Conservation (phyloP, 2,113 vertebrate species). For the Reinhardtius hippoglossoides region DNA sequence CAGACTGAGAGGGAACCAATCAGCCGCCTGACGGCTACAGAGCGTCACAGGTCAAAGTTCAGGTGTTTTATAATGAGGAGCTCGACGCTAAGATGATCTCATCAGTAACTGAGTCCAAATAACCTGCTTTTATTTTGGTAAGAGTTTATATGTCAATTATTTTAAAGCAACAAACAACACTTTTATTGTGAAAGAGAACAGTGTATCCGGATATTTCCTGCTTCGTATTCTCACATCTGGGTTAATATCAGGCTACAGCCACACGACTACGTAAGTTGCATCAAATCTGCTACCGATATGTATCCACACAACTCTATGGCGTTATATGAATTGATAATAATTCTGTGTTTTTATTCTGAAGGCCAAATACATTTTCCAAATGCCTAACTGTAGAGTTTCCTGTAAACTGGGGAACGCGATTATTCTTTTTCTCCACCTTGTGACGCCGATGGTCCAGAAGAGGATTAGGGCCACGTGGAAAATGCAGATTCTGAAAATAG, state of each 20-base stretch:
- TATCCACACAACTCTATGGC: too few species aligned
- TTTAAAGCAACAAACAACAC: not conserved
- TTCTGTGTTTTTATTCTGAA: not conserved
- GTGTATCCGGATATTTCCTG: not conserved
- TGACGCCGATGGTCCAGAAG: too few species aligned
- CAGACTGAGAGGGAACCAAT: constrained; percentile 13
- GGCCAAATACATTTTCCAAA: not conserved
- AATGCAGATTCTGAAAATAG: too few species aligned
- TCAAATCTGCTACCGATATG: too few species aligned
- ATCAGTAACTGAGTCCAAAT: not conserved
- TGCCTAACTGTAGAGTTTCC: not conserved
- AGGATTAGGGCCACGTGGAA: too few species aligned
- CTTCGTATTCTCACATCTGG: too few species aligned
- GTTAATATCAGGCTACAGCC: too few species aligned
- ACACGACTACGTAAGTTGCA: too few species aligned
- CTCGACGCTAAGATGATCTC: too few species aligned
- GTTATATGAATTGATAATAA: too few species aligned
- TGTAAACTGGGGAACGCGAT: not conserved
- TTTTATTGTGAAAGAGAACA: constrained; percentile 30
- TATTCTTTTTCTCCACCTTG: too few species aligned
- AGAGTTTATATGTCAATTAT: not conserved
- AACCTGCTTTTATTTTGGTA: constrained; percentile 21
- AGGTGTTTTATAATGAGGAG: too few species aligned
- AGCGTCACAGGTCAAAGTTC: not conserved
- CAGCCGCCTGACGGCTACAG: not conserved